A percentile compares a stretch with the other conserved stretches of the same genome.
Conservation (phyloP, 2,797 vertebrate species). For the Neostethus bicornis region DNA sequence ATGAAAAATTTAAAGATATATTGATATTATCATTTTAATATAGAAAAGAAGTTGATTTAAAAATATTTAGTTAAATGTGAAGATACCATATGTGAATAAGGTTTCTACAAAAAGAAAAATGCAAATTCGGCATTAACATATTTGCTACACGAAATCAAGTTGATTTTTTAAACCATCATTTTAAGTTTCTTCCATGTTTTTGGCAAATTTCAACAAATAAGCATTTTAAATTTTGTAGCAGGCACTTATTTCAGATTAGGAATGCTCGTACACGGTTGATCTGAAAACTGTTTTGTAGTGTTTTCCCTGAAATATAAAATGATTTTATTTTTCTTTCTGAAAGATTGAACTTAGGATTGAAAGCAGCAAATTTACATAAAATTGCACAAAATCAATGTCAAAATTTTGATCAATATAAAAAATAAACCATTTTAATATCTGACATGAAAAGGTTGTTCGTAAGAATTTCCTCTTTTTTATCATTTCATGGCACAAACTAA, state of each 20-base stretch:
- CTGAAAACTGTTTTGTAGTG: constrained; percentile 3
- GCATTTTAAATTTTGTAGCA: not conserved
- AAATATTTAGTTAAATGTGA: not conserved
- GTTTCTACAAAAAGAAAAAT: not conserved
- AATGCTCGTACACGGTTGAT: constrained; percentile 22
- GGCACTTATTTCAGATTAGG: constrained; percentile 51
- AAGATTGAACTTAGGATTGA: not conserved
- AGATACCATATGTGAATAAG: not conserved
- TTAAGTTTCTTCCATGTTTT: constrained; percentile 1
- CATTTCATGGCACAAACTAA: not conserved
- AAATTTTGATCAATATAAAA: constrained; percentile 12
- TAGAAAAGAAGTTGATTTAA: not conserved
- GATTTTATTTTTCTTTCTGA: not conserved
- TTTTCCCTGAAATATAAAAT: constrained; percentile 34
- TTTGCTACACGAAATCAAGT: constrained; percentile 3
- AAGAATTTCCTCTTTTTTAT: constrained; percentile 6
- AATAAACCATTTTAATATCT: not conserved
- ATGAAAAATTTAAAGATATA: too few species aligned
- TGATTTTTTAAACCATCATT: not conserved
- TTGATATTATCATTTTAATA: too few species aligned
- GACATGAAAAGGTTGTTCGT: constrained; percentile 1
- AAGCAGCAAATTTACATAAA: constrained; percentile 1
- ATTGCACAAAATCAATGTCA: constrained; percentile 2
- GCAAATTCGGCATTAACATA: not conserved
- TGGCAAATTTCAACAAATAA: constrained; percentile 5